Evolutionary conservation across 2,797 vertebrate genomes (phyloP).

Genomic region (Eupleurogrammus muticus): DNA sequence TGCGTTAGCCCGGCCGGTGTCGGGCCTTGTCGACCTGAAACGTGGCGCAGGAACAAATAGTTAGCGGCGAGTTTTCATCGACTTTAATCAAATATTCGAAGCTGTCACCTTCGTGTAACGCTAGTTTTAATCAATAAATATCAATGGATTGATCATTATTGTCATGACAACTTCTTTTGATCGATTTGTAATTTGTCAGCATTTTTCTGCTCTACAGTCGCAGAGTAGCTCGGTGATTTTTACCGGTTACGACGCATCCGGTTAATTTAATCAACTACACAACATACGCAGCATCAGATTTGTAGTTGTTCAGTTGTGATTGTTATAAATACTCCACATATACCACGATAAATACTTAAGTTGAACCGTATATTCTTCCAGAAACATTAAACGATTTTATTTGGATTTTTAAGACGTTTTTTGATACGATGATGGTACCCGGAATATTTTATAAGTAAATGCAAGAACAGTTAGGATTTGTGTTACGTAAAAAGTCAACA

Average conservation of each 20-base stretch:
- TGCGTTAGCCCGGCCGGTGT: constrained; percentile 61
- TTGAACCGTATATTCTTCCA: no score
- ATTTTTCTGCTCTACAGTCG: neutral
- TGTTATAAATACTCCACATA: no score
- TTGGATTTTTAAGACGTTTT: no score
- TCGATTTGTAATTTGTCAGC: neutral
- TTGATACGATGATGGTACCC: no score
- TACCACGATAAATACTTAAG: no score
- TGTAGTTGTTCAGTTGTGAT: neutral
- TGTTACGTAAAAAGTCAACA: no score
- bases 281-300: neutral
- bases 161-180: neutral
- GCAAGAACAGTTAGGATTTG: no score
- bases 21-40: constrained; percentile 78
- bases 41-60: constrained; percentile 82
- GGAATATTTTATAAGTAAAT: no score
- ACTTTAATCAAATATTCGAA: neutral
- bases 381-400: no score
- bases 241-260: no score
- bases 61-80: constrained; percentile 19
- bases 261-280: no score
- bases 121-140: accelerated
- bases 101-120: accelerated
- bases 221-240: neutral
- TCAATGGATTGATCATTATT: accelerated